A percentile compares a stretch with the other conserved stretches of the same genome.
phyloP scores from a whole-genome alignment of 2,113 vertebrate genomes.

The Hipposideros armiger region DNA sequence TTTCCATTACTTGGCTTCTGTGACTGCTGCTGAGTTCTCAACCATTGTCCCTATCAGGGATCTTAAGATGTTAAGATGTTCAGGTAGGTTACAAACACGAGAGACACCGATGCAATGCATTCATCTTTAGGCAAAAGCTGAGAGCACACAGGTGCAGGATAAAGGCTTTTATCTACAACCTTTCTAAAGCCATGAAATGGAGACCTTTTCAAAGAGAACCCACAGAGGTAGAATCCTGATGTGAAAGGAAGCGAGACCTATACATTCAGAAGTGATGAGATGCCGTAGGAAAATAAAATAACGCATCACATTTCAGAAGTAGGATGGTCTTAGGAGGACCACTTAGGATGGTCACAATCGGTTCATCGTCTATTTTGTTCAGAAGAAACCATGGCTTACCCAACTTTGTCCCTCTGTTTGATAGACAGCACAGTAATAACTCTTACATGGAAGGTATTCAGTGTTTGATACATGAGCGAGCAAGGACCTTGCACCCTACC shows the following conservation, averaged over 20 bases:
- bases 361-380: not conserved
- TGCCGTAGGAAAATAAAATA: not conserved
- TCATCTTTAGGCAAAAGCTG: not conserved
- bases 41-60: not conserved
- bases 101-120: fast-evolving
- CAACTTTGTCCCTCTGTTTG: not conserved
- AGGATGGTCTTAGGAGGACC: not conserved
- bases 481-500: not conserved
- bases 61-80: too few species aligned
- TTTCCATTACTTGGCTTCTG: not conserved
- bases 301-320: not conserved
- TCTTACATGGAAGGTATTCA: not conserved
- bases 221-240: not conserved
- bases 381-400: not conserved
- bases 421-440: fast-evolving
- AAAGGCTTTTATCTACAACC: not conserved
- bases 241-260: not conserved
- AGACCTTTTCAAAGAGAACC: not conserved
- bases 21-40: not conserved
- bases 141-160: not conserved
- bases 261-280: not conserved
- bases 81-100: not conserved
- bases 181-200: not conserved
- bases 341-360: not conserved
- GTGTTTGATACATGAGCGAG: not conserved